These are phyloP conservation scores for Eulemur coronatus DNA, from an alignment of 2,797 vertebrate genomes.

Conservation along the genomic window DNA sequence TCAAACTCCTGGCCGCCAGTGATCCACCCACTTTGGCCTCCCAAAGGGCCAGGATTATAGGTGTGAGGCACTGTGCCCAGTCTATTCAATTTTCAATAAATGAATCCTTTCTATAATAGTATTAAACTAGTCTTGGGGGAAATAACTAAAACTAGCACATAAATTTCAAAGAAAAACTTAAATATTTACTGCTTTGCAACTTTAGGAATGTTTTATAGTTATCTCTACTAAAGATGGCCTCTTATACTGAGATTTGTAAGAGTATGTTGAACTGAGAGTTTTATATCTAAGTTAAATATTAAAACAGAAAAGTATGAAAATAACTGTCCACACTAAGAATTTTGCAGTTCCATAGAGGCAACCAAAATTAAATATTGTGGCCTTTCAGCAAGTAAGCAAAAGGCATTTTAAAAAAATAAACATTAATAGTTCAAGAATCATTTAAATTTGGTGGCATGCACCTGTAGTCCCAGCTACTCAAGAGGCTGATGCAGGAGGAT, in stretches of 20 bases:
- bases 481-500: no score
- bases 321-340: constrained; percentile 15
- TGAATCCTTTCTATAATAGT: neutral
- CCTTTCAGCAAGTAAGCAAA: neutral
- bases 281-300: constrained; percentile 23
- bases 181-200: constrained; percentile 19
- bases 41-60: no score
- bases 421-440: neutral
- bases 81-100: neutral
- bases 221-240: neutral
- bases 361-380: neutral
- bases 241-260: neutral
- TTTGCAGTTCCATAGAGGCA: neutral
- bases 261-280: neutral
- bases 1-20: no score
- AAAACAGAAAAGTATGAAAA: constrained; percentile 7
- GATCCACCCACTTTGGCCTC: no score
- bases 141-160: constrained; percentile 23
- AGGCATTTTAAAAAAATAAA: neutral
- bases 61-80: no score
- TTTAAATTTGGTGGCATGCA: neutral
- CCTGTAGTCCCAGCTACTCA: no score
- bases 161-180: constrained; percentile 38
- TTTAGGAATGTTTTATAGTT: constrained; percentile 7
- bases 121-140: neutral